Evolutionary conservation across 2,797 vertebrate genomes (phyloP).

Genomic region (Phrynocephalus guinanensis): DNA sequence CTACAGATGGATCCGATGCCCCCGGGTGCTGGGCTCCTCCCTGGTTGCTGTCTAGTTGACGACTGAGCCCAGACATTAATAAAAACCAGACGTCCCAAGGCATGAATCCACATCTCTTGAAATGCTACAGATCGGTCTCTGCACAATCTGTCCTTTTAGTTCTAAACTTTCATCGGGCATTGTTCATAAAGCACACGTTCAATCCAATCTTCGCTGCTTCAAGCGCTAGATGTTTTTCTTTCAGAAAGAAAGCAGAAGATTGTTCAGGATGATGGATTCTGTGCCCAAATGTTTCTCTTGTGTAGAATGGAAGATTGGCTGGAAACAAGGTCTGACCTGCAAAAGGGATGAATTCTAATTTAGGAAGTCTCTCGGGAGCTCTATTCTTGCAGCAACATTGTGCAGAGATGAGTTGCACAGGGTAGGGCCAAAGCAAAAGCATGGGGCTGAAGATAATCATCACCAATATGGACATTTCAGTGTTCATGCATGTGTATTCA

Average conservation of each 20-base stretch:
- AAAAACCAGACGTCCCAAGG: neutral
- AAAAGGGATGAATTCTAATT: neutral
- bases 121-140: neutral
- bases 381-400: neutral
- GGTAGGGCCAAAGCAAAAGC: neutral
- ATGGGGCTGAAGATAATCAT: neutral
- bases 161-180: slow-evolving; percentile 22
- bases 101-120: neutral
- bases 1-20: neutral
- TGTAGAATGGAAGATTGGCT: neutral
- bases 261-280: slow-evolving; percentile 21
- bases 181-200: neutral
- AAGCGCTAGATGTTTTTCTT: neutral
- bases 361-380: neutral
- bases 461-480: neutral
- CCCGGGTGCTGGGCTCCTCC: neutral
- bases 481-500: neutral
- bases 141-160: neutral
- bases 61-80: neutral
- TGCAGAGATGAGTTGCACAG: no score
- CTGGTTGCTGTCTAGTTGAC: no score
- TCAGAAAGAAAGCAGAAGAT: slow-evolving; percentile 14
- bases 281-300: slow-evolving; percentile 1
- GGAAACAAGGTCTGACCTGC: neutral
- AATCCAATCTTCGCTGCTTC: slow-evolving; percentile 12